Conservation (phyloP, 2,888 invertebrate genomes). For the Elegia similella region DNA sequence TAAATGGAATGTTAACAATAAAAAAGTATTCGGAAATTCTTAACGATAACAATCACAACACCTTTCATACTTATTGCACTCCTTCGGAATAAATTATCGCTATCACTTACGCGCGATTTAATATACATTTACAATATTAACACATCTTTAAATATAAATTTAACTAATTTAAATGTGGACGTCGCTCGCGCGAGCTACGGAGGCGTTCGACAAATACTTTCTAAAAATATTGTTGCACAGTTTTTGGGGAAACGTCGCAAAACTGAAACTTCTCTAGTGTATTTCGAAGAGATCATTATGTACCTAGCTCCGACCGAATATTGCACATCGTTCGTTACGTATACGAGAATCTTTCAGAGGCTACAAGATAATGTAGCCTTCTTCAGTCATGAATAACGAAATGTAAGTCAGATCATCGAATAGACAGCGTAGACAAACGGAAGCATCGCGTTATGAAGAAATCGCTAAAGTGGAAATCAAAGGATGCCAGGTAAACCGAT, state of each 20-base stretch:
- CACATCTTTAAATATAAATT: slow-evolving; percentile 78
- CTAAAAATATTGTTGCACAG: slow-evolving; percentile 40
- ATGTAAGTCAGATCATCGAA: not conserved
- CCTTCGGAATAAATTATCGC: slow-evolving; percentile 76
- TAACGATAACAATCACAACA: slow-evolving; percentile 78
- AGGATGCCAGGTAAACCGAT: not conserved
- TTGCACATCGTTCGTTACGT: slow-evolving; percentile 32
- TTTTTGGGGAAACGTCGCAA: slow-evolving; percentile 32
- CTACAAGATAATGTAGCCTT: not conserved
- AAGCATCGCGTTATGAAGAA: not conserved
- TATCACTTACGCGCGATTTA: slow-evolving; percentile 68
- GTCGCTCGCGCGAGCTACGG: slow-evolving; percentile 49
- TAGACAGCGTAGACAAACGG: not conserved
- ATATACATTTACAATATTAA: slow-evolving; percentile 80
- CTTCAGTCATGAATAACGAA: not conserved
- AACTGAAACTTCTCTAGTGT: slow-evolving; percentile 57
- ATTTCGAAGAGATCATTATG: slow-evolving; percentile 31
- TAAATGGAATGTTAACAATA: slow-evolving; percentile 68
- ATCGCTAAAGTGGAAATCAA: not conserved
- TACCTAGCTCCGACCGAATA: slow-evolving; percentile 29
- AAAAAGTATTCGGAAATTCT: slow-evolving; percentile 55
- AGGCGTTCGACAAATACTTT: slow-evolving; percentile 46
- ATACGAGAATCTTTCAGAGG: slow-evolving; percentile 16
- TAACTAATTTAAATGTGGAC: slow-evolving; percentile 71
- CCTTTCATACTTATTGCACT: slow-evolving; percentile 79